phyloP scores from a whole-genome alignment of 2,888 invertebrate genomes.

The Blomia tropicalis region DNA sequence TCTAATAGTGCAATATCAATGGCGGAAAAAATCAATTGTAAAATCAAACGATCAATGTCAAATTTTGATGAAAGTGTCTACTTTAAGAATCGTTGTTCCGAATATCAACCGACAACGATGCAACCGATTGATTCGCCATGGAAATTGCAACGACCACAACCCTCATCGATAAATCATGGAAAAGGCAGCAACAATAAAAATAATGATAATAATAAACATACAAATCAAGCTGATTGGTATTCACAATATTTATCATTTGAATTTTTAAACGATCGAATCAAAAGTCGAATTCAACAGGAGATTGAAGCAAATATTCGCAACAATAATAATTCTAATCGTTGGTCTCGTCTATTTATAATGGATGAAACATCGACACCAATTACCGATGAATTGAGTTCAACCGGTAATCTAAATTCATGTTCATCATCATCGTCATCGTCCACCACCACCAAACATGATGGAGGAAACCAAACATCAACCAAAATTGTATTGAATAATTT shows the following conservation, averaged over 20 bases:
- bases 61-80: not conserved
- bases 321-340: no score
- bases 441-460: not conserved
- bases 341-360: not conserved
- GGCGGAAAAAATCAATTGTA: constrained; percentile 3
- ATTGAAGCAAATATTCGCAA: not conserved
- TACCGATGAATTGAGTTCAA: not conserved
- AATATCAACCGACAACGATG: no score
- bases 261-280: constrained; percentile 11
- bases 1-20: no score
- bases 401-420: not conserved
- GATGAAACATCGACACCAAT: no score
- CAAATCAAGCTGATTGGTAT: not conserved
- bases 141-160: not conserved
- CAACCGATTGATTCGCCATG: not conserved
- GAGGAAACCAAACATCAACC: not conserved
- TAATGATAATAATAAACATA: no score
- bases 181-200: not conserved
- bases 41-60: constrained; percentile 8
- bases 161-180: no score
- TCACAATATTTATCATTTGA: constrained; percentile 14
- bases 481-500: not conserved
- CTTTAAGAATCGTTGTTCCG: not conserved
- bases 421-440: no score
- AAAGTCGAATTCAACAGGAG: not conserved